These are phyloP conservation scores for Pseudomyrmex pallidus DNA, from an alignment of 1,140 invertebrate species.

Conservation along the genomic window DNA sequence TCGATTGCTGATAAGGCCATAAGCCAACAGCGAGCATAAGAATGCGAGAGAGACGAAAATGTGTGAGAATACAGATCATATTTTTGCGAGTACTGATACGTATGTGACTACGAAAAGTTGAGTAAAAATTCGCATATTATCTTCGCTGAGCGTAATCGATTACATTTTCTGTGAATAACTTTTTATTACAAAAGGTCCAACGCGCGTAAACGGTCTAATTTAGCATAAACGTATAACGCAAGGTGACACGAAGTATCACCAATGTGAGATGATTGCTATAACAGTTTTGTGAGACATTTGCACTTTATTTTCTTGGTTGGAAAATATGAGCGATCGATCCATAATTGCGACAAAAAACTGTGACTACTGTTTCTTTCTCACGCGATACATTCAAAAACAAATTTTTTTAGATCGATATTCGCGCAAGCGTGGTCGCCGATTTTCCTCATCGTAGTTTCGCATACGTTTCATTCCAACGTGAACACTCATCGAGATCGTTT, in stretches of 20 bases:
- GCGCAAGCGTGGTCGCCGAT: background rate
- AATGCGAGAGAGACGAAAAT: background rate
- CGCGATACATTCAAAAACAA: background rate
- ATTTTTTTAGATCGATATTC: background rate
- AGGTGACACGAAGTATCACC: background rate
- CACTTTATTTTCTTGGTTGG: background rate
- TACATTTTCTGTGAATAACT: background rate
- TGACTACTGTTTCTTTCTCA: background rate
- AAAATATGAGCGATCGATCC: background rate
- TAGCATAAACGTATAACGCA: background rate
- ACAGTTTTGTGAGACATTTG: background rate
- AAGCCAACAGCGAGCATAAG: slow-evolving; percentile 23
- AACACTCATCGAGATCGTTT: background rate
- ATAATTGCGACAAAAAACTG: too few species aligned
- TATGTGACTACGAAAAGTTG: background rate
- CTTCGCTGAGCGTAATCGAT: background rate
- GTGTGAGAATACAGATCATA: background rate
- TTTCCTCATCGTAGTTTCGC: background rate
- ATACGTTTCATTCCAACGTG: background rate
- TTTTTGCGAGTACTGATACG: background rate
- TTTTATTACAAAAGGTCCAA: background rate
- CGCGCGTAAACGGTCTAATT: background rate
- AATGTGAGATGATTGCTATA: background rate
- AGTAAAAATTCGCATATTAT: background rate
- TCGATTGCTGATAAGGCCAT: slow-evolving; percentile 22